These are phyloP conservation scores for Falco punctatus DNA, from an alignment of 2,113 vertebrate species.

Conservation along the genomic window DNA sequence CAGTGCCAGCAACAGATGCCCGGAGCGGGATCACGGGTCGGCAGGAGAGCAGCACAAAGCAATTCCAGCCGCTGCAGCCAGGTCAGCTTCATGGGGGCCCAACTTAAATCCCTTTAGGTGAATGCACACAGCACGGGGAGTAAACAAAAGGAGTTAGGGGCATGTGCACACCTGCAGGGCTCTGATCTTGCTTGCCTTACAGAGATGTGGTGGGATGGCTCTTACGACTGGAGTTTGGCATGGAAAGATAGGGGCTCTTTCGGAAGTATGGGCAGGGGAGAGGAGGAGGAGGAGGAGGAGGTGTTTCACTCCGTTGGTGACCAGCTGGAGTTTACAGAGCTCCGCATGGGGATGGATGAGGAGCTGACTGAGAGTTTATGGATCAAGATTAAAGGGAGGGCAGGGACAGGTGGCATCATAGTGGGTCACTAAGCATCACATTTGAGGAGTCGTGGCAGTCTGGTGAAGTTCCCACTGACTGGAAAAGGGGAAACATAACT, in stretches of 20 bases:
- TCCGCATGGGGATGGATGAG: neutral
- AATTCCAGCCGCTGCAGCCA: neutral
- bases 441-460: too few relatives aligned
- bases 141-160: neutral
- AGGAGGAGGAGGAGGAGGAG: too few relatives aligned
- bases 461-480: neutral
- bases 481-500: neutral
- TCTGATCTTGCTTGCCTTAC: neutral
- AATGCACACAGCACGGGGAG: fast-evolving
- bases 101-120: neutral
- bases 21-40: neutral
- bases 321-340: neutral
- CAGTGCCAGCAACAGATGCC: neutral
- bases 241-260: neutral
- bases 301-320: neutral
- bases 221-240: neutral
- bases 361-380: neutral
- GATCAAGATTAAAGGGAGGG: neutral
- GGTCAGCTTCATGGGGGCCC: neutral
- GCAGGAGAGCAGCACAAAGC: neutral
- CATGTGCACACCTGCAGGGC: fast-evolving
- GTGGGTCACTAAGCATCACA: neutral
- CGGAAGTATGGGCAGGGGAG: neutral
- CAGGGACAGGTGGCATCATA: neutral
- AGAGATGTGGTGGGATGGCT: neutral